Evolutionary conservation across 92 coral and sea anemone species (phyloP), one percentile per base, ranked within the genome.

Genomic region (Meandrina meandrites): DNA sequence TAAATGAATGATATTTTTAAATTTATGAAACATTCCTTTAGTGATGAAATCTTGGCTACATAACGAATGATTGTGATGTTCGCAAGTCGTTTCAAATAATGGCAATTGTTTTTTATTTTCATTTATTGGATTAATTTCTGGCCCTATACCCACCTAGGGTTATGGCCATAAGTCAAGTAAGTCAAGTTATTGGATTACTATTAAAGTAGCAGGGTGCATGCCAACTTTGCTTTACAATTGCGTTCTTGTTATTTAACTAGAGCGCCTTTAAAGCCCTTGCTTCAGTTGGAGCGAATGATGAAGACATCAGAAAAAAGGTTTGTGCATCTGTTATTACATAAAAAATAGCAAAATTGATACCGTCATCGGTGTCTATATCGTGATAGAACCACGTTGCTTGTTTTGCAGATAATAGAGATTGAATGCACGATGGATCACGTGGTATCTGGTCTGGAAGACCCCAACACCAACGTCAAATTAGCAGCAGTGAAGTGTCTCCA

Each of bases 401-500:
- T 24, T 4, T 56, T 53, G 69, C 85, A 97, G 99, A 97, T 97
- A 36, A 97, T 97, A 31, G 99, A 97, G 75, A 91, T 92, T 31
- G 99, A 97, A 40, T 88, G 91, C 50, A 93, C 98, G 17, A 97
- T 97, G 99, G 98, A 97, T 15, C 99, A 97, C 78, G 99, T 97
- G 36, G 99, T 97, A 47, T 88, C 95, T 76, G 99, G 99, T 34
- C 92, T 97, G 37, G 98, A 97, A 42, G 99, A 97, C 57, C 79
- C 96, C 78, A 92, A 94, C 70, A 91, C 94, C 22, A 88, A 94
- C 77, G 99, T 97, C 22, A 96, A 94, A 18, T 89, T 97, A 31
- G 99, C 99, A 8, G 99, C 99, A 14, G 99, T 97, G 54, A 96
- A 96, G 88, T 97, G 99, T 86, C 97, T 97, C 45, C 99, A 97